These are phyloP conservation scores for Hystrix brachyura DNA, from an alignment of 2,113 vertebrate genomes.

Conservation along the genomic window DNA sequence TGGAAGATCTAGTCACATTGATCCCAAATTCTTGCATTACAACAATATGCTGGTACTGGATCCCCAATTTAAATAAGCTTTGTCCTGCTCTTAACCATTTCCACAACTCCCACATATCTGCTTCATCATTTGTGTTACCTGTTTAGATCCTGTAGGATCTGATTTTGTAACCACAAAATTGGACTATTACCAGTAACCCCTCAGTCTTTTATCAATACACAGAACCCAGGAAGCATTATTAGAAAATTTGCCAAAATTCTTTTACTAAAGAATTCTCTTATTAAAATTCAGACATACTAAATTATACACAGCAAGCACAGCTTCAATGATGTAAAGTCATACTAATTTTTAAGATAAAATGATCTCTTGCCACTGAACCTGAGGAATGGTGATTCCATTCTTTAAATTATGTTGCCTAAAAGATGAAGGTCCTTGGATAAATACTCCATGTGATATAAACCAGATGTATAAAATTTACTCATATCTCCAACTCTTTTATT, in stretches of 20 bases:
- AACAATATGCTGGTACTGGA: not conserved
- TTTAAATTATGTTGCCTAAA: not conserved
- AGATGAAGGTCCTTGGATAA: not conserved
- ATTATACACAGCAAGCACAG: not conserved
- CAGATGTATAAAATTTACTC: slow-evolving; percentile 13
- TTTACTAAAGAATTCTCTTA: slow-evolving; percentile 1
- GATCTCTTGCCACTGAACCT: not conserved
- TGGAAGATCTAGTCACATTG: not conserved
- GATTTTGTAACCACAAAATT: not conserved
- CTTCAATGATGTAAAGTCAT: not conserved
- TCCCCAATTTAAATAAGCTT: not conserved
- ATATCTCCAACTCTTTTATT: not conserved
- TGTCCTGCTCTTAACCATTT: not conserved
- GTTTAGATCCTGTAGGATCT: not conserved
- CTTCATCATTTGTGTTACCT: not conserved
- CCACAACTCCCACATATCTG: not conserved
- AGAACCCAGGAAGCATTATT: slow-evolving; percentile 32
- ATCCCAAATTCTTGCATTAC: not conserved
- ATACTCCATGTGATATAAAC: not conserved
- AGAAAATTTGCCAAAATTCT: slow-evolving; percentile 30
- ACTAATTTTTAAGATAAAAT: slow-evolving; percentile 48
- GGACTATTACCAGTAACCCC: not conserved
- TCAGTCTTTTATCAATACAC: not conserved
- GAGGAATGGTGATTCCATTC: not conserved
- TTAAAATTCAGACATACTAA: not conserved